Conservation (phyloP, 2,113 vertebrate species). For the Gila orcuttii region DNA sequence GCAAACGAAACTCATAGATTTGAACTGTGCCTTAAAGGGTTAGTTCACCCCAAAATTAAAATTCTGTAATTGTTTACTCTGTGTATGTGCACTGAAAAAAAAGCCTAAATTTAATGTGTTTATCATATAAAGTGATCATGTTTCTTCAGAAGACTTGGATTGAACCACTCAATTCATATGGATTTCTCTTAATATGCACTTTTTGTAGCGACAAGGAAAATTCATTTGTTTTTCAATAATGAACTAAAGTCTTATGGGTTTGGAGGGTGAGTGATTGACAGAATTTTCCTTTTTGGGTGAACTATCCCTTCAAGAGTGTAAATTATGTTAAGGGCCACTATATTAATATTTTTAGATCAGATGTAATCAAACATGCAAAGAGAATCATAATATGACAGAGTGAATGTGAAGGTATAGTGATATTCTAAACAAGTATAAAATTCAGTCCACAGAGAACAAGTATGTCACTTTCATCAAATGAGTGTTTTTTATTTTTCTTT, state of each 20-base stretch:
- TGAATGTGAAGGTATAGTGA: neutral
- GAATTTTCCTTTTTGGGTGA: neutral
- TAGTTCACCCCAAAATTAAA: neutral
- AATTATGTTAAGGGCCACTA: neutral
- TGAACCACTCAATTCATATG: neutral
- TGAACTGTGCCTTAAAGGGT: neutral
- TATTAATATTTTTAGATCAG: neutral
- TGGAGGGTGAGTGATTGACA: neutral
- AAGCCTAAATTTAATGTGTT: neutral
- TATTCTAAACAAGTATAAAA: neutral
- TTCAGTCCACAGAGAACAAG: slow-evolving; percentile 7
- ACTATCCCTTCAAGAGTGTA: neutral
- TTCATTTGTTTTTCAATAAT: neutral
- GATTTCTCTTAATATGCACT: neutral
- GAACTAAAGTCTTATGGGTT: neutral
- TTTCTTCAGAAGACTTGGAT: neutral
- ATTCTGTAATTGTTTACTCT: neutral
- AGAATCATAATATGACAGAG: neutral
- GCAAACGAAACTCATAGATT: neutral
- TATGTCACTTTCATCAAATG: neutral
- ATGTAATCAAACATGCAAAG: neutral
- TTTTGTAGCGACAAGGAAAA: neutral
- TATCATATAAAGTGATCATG: neutral
- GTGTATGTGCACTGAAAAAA: neutral
- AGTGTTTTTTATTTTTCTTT: neutral